These are phyloP conservation scores for Macaria liturata DNA, from an alignment of 2,888 invertebrate species.

Conservation along the genomic window DNA sequence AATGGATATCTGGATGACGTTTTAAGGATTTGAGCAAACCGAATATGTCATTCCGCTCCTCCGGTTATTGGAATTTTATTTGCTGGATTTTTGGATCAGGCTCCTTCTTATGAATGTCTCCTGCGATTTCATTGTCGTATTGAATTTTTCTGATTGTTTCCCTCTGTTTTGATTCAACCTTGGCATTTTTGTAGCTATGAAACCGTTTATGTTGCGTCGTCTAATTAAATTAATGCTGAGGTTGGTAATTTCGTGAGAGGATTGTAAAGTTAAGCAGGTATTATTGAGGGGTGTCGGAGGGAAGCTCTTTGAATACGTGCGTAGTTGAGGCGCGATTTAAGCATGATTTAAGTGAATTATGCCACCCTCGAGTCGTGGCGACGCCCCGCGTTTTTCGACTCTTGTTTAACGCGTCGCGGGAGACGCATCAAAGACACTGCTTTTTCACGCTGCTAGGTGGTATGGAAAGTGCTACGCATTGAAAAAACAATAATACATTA, in stretches of 20 bases:
- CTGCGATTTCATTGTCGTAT: slow-evolving; percentile 33
- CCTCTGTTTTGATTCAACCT: slow-evolving; percentile 5
- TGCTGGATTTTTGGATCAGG: slow-evolving; percentile 76
- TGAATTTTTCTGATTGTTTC: slow-evolving; percentile 24
- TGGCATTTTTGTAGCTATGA: background rate
- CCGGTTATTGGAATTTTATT: slow-evolving; percentile 80
- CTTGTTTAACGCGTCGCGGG: slow-evolving; percentile 73
- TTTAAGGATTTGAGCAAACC: slow-evolving; percentile 84
- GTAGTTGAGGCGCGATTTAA: slow-evolving; percentile 68
- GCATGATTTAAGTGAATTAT: slow-evolving; percentile 76
- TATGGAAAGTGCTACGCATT: slow-evolving; percentile 45
- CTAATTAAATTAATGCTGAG: slow-evolving; percentile 16
- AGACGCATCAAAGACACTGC: slow-evolving; percentile 65
- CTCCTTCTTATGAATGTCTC: slow-evolving; percentile 49
- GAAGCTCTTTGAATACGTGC: slow-evolving; percentile 56
- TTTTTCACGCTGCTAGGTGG: slow-evolving; percentile 48
- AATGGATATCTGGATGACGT: slow-evolving; percentile 84
- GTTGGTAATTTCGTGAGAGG: slow-evolving; percentile 16
- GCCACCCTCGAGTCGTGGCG: slow-evolving; percentile 52
- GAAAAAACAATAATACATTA: no score
- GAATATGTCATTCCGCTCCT: slow-evolving; percentile 80
- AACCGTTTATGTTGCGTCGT: slow-evolving; percentile 9
- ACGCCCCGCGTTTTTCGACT: slow-evolving; percentile 51
- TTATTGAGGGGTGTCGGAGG: slow-evolving; percentile 41
- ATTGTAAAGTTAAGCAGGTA: slow-evolving; percentile 40